Percentiles rank a stretch among this genome's conserved stretches.
phyloP scores from a whole-genome alignment of 2,113 vertebrate genomes.

The Tympanuchus pallidicinctus region DNA sequence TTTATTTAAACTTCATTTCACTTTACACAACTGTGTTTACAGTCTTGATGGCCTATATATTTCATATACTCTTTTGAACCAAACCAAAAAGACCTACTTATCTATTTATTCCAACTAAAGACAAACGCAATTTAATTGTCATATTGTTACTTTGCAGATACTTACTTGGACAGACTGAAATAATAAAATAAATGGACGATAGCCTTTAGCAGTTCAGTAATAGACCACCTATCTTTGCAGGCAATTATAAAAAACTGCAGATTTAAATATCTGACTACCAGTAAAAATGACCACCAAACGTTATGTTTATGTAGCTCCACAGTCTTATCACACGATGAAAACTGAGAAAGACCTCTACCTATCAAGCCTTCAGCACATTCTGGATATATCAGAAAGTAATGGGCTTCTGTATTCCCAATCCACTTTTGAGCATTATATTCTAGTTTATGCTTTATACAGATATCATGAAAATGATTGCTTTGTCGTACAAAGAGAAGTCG shows the following conservation, averaged over 20 bases:
- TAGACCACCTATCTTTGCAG: background rate
- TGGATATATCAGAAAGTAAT: background rate
- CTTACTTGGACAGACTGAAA: background rate
- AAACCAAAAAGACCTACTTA: background rate
- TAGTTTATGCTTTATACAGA: background rate
- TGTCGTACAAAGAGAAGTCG: background rate
- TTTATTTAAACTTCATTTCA: background rate
- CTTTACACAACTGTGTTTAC: background rate
- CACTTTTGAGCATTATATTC: background rate
- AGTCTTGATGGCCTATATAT: background rate
- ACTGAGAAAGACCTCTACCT: background rate
- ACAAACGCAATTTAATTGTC: background rate
- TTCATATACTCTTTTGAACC: background rate
- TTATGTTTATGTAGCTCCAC: background rate
- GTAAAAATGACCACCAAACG: slow-evolving; percentile 27
- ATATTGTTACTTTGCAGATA: background rate
- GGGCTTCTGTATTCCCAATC: background rate
- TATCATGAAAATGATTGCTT: background rate
- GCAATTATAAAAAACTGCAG: slow-evolving; percentile 6
- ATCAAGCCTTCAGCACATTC: slow-evolving; percentile 9
- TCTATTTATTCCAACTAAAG: background rate
- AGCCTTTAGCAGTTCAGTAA: slow-evolving; percentile 2
- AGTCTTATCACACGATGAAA: background rate
- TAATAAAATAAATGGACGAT: background rate
- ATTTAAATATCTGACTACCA: background rate